phyloP scores from a whole-genome alignment of 2,888 invertebrate species.

The Crossocerus cetratus region DNA sequence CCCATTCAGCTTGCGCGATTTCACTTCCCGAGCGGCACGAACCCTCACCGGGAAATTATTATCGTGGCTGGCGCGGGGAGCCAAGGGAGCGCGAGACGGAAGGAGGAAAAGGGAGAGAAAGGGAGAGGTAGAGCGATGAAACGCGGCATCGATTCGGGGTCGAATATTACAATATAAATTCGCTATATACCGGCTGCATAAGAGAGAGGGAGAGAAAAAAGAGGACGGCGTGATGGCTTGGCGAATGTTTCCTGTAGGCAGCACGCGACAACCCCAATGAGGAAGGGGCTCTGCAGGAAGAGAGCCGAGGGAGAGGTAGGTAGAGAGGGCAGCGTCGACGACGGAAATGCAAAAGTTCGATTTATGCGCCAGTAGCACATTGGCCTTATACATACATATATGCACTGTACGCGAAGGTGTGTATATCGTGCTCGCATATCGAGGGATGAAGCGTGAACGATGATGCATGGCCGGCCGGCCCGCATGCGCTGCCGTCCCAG shows the following conservation, averaged over 20 bases:
- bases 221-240: constrained; percentile 30
- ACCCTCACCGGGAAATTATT: too few relatives aligned
- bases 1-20: neutral
- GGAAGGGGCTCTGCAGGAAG: constrained; percentile 12
- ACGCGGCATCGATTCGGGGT: too few relatives aligned
- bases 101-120: too few relatives aligned
- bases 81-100: too few relatives aligned
- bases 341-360: constrained; percentile 75
- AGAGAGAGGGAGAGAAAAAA: constrained; percentile 32
- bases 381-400: constrained; percentile 27
- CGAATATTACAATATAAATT: constrained; percentile 35
- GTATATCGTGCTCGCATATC: constrained; percentile 36
- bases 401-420: neutral
- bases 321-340: constrained; percentile 54
- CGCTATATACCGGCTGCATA: constrained; percentile 19
- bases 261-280: constrained; percentile 55
- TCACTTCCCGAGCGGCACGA: neutral
- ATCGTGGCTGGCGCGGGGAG: too few relatives aligned
- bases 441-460: constrained; percentile 61
- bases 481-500: constrained; percentile 36
- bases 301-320: neutral
- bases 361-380: constrained; percentile 67
- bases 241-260: constrained; percentile 58
- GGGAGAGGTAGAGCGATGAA: too few relatives aligned
- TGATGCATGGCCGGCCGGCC: constrained; percentile 59